A percentile compares a stretch with the other conserved stretches of the same genome.
Evolutionary conservation across 2,888 invertebrate genomes (phyloP).

Genomic region (Hyposoter dolosus): DNA sequence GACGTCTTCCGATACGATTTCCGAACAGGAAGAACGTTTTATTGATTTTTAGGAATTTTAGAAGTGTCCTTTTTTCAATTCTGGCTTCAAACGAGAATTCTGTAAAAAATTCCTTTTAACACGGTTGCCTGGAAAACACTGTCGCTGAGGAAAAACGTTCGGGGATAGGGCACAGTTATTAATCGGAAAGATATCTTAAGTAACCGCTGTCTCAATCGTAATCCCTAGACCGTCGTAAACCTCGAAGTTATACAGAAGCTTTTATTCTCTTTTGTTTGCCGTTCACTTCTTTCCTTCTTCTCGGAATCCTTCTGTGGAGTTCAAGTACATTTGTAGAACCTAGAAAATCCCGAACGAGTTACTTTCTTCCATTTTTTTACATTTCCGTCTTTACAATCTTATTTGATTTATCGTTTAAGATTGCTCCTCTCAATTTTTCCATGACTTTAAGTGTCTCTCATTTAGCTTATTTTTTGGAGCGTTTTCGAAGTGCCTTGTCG

Average conservation of each 20-base stretch:
- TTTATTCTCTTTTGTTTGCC: slow-evolving; percentile 12
- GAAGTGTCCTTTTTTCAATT: not conserved
- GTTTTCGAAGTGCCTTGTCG: slow-evolving; percentile 55
- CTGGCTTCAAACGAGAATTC: not conserved
- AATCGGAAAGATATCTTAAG: slow-evolving; percentile 42
- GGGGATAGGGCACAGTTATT: not conserved
- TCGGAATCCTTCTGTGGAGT: slow-evolving; percentile 17
- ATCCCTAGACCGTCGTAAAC: slow-evolving; percentile 33
- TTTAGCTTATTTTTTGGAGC: slow-evolving; percentile 47
- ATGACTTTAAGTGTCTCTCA: slow-evolving; percentile 16
- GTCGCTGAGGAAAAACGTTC: not conserved
- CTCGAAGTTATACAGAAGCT: slow-evolving; percentile 1
- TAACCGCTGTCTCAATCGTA: slow-evolving; percentile 46
- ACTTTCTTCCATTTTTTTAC: slow-evolving; percentile 11
- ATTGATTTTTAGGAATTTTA: not conserved
- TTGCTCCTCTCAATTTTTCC: slow-evolving; percentile 50
- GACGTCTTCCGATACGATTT: not conserved
- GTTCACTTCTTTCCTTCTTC: not conserved
- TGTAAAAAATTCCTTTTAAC: not conserved
- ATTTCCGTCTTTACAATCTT: not conserved
- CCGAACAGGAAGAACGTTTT: not conserved
- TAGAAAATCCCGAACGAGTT: slow-evolving; percentile 10
- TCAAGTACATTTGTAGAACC: slow-evolving; percentile 40
- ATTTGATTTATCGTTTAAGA: slow-evolving; percentile 1
- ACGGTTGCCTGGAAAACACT: not conserved